Evolutionary conservation across 2,113 vertebrate genomes (phyloP), one percentile per base, ranked within the genome.

Genomic region (Zosterops borbonicus): DNA sequence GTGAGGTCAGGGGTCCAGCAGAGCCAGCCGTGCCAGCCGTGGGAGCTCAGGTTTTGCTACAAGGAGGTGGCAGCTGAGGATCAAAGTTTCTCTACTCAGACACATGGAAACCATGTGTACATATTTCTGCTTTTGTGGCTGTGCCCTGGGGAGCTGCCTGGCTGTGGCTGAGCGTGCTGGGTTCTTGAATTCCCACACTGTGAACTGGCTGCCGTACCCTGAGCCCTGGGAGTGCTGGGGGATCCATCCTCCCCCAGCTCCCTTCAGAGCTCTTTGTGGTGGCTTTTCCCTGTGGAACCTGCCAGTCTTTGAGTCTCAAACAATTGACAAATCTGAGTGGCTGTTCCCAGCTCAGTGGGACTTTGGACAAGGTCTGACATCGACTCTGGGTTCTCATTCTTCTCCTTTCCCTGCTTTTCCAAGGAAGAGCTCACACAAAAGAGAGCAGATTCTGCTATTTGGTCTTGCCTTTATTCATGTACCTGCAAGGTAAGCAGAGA

Each of bases 81-180:
- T 63, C 75, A 55, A 41, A 87, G 88, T 35, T 53, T 70, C 83
- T 50, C 25, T 44, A 0, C 63, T 67, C 25, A 23, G 59, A 3
- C 79, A 86, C 18, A 2, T 74, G 86, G 76, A 22, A 67, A 25
- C 84, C 90, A 92, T 63, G 55, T 89, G 95, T 22, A 6, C 11
- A 6, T 14, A 6, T 31, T 78, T 47, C 55, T 95, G 80, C 59
- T 58, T 2, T 9, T 13, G 74, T 70, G 90, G 53, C 79, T 27
- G 28, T 58, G 75, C 70, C 69, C 67, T 9, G 28, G n/a, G 89
- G 88, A 94, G 1, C 67, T 46, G 70, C 75, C 78, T 55, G 74
- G 8, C 77, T 49, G 31, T 0, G 13, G 33, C 53, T 0, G 2
- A 12, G 44, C 3, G 0, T 47, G 33, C 44, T 2, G 13, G 53